phyloP scores from a whole-genome alignment of 2,888 invertebrate species.

The Troides oblongomaculatus region DNA sequence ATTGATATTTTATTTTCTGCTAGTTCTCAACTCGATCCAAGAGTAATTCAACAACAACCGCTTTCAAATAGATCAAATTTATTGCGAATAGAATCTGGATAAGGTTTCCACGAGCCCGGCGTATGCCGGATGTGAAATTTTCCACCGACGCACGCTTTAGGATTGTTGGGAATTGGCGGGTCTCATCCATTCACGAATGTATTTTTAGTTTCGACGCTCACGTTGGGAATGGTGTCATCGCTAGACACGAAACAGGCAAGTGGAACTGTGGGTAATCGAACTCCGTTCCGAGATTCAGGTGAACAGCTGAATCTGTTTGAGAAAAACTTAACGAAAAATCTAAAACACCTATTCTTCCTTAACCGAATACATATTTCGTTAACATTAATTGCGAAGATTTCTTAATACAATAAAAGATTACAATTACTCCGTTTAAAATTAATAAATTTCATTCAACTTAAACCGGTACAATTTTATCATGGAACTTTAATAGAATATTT shows the following conservation, averaged over 20 bases:
- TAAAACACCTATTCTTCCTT: not conserved
- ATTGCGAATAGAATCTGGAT: constrained; percentile 26
- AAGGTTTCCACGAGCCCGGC: constrained; percentile 29
- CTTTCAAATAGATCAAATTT: constrained; percentile 19
- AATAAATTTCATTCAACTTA: too few relatives aligned
- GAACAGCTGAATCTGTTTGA: constrained; percentile 58
- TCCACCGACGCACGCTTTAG: constrained; percentile 57
- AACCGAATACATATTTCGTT: not conserved
- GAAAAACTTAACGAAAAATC: constrained; percentile 31
- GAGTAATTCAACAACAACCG: constrained; percentile 8
- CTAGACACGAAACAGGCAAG: constrained; percentile 40
- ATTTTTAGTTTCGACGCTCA: constrained; percentile 60
- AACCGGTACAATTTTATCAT: too few relatives aligned
- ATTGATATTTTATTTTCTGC: constrained; percentile 30
- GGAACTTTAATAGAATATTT: too few relatives aligned
- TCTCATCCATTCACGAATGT: constrained; percentile 51
- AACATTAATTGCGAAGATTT: not conserved
- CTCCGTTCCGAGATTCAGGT: constrained; percentile 60
- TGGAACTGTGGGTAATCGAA: constrained; percentile 65
- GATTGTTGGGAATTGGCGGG: constrained; percentile 50
- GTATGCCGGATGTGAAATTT: constrained; percentile 65
- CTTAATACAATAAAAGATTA: not conserved
- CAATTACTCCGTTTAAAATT: too few relatives aligned
- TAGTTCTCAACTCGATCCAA: constrained; percentile 9
- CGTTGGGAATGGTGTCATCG: constrained; percentile 61